Percentiles rank a stretch among this genome's conserved stretches.
These are phyloP conservation scores for Scotopteryx bipunctaria DNA, from an alignment of 2,888 invertebrate species.

Conservation along the genomic window DNA sequence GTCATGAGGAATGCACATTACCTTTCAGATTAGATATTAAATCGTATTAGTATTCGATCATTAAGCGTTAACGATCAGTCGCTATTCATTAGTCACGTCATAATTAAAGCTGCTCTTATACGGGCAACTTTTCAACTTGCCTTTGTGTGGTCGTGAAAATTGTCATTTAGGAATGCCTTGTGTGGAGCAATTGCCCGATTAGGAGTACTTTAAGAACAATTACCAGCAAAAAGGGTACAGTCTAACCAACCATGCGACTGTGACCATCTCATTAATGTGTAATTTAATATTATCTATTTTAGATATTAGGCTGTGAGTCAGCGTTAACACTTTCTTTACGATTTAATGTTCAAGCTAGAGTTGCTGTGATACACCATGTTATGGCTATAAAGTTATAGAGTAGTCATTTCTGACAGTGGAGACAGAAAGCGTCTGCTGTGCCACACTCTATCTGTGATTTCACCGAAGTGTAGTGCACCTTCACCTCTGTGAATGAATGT, in stretches of 20 bases:
- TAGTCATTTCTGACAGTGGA: slow-evolving; percentile 67
- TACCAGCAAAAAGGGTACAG: background rate
- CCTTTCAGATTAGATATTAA: slow-evolving; percentile 49
- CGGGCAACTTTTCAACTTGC: background rate
- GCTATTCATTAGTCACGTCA: slow-evolving; percentile 26
- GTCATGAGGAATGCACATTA: slow-evolving; percentile 60
- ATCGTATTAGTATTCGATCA: slow-evolving; percentile 70
- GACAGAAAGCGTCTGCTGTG: slow-evolving; percentile 52
- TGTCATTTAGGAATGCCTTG: background rate
- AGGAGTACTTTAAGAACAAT: slow-evolving; percentile 2
- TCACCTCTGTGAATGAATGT: slow-evolving; percentile 35
- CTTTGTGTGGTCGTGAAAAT: background rate
- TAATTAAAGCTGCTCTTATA: background rate
- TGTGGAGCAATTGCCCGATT: background rate
- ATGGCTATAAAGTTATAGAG: slow-evolving; percentile 74
- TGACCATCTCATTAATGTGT: slow-evolving; percentile 45
- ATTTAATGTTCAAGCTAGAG: slow-evolving; percentile 80
- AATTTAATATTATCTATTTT: slow-evolving; percentile 62
- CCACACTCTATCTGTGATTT: slow-evolving; percentile 73
- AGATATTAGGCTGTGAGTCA: slow-evolving; percentile 80
- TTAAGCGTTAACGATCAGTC: slow-evolving; percentile 59
- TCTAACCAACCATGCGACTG: slow-evolving; percentile 26
- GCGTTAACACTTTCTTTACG: slow-evolving; percentile 76
- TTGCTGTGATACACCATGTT: slow-evolving; percentile 80
- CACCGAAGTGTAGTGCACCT: slow-evolving; percentile 60